Percentiles rank a stretch among this genome's conserved stretches.
These are phyloP conservation scores for Tillus elongatus DNA, from an alignment of 2,888 invertebrate species.

Conservation along the genomic window DNA sequence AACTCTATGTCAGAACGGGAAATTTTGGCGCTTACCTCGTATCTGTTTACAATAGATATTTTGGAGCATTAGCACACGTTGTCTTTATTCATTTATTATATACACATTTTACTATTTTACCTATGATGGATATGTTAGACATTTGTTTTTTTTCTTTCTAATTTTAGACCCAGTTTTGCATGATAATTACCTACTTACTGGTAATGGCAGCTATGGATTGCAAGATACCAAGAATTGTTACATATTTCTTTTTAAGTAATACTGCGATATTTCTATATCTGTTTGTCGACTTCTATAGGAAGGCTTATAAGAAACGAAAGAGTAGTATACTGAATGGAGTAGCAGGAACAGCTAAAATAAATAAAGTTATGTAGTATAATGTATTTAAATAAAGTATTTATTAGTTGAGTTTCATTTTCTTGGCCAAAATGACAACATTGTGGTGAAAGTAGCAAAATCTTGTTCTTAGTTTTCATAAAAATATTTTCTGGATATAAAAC, in stretches of 20 bases:
- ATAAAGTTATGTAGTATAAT: constrained; percentile 11
- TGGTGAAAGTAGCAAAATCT: too few species aligned
- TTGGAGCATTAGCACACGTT: too few species aligned
- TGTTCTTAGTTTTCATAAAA: too few species aligned
- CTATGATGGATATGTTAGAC: background rate
- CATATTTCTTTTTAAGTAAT: constrained; percentile 57
- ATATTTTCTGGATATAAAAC: too few species aligned
- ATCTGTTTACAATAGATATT: constrained; percentile 3
- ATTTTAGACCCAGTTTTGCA: constrained; percentile 63
- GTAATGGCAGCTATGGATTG: constrained; percentile 57
- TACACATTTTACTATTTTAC: background rate
- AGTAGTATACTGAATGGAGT: background rate
- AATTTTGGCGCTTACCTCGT: too few species aligned
- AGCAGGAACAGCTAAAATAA: constrained; percentile 6
- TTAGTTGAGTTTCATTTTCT: too few species aligned
- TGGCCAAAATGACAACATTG: too few species aligned
- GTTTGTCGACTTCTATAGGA: constrained; percentile 64
- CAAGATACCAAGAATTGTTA: constrained; percentile 61
- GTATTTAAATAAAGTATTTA: constrained; percentile 11
- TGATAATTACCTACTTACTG: constrained; percentile 63
- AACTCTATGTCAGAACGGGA: too few species aligned
- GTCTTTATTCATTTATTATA: too few species aligned
- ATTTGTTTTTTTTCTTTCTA: too few species aligned
- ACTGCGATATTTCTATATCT: constrained; percentile 65
- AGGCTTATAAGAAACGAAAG: constrained; percentile 32